Evolutionary conservation across 2,888 invertebrate species (phyloP).

Genomic region (Drosophila basisetae): DNA sequence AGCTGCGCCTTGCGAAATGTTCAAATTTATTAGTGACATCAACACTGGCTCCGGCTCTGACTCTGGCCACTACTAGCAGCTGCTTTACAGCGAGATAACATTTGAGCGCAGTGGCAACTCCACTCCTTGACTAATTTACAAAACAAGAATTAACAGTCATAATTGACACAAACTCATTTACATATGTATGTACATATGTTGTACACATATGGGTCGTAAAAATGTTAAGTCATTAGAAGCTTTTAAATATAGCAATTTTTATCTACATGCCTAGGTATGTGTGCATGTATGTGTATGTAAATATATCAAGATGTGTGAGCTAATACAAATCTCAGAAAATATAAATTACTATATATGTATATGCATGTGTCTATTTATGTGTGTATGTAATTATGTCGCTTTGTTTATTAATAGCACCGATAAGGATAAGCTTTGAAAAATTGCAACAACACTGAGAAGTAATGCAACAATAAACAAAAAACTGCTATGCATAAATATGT

Average conservation of each 20-base stretch:
- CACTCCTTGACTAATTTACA: constrained; percentile 41
- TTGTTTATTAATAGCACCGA: constrained; percentile 51
- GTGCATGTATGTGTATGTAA: constrained; percentile 4
- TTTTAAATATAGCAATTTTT: constrained; percentile 31
- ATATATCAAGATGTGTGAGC: constrained; percentile 28
- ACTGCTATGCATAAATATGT: constrained; percentile 17
- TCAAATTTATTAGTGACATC: constrained; percentile 62
- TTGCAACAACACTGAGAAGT: constrained; percentile 38
- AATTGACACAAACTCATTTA: constrained; percentile 47
- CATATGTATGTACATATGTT: constrained; percentile 16
- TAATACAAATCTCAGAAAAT: constrained; percentile 41
- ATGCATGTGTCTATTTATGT: not conserved
- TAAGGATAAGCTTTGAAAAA: constrained; percentile 57
- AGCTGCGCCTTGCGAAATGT: constrained; percentile 44
- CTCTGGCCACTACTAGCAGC: constrained; percentile 25
- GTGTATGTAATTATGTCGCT: constrained; percentile 22
- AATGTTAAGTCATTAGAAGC: constrained; percentile 51
- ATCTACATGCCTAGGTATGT: constrained; percentile 19
- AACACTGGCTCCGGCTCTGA: constrained; percentile 19
- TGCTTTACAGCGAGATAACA: constrained; percentile 21
- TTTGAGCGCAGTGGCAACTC: constrained; percentile 55
- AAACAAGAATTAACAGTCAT: constrained; percentile 46
- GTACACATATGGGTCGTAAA: constrained; percentile 19
- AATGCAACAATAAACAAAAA: constrained; percentile 19
- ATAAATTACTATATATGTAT: constrained; percentile 7